Conservation (phyloP, 1,140 invertebrate species). For the Drosophila orena region DNA sequence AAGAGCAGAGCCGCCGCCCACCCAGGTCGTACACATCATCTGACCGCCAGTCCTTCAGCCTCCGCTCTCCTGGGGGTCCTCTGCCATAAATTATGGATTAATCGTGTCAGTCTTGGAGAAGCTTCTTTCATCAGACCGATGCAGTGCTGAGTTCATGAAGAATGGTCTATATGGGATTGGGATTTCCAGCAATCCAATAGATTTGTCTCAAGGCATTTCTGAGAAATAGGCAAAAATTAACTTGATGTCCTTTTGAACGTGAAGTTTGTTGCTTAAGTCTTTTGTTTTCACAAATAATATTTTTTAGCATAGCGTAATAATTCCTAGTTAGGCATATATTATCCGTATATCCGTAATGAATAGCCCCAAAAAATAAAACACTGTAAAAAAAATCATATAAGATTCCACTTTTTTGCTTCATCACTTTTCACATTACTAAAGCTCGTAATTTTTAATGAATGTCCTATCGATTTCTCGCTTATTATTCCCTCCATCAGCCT, state of each 20-base stretch:
- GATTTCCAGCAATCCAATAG: background rate
- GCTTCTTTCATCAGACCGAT: background rate
- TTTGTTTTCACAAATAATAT: constrained; percentile 28
- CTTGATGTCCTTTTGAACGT: too few species aligned
- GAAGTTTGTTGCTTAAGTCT: constrained; percentile 62
- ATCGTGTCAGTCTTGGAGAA: constrained; percentile 18
- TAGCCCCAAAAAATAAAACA: too few species aligned
- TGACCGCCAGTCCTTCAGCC: background rate
- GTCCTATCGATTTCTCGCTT: background rate
- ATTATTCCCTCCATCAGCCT: background rate
- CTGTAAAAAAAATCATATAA: too few species aligned
- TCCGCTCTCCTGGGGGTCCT: background rate
- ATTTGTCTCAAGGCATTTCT: too few species aligned
- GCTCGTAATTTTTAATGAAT: background rate
- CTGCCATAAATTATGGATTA: constrained; percentile 36
- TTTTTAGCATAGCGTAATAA: too few species aligned
- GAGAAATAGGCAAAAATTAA: too few species aligned
- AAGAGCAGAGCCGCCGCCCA: constrained; percentile 39
- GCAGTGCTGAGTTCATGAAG: background rate
- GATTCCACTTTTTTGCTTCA: too few species aligned
- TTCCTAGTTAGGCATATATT: too few species aligned
- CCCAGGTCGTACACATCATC: constrained; percentile 32
- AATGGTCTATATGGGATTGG: background rate
- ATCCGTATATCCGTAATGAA: too few species aligned
- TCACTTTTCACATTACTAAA: background rate